Conservation (phyloP, 2,113 vertebrate genomes). For the Anarhynchus alexandrinus region DNA sequence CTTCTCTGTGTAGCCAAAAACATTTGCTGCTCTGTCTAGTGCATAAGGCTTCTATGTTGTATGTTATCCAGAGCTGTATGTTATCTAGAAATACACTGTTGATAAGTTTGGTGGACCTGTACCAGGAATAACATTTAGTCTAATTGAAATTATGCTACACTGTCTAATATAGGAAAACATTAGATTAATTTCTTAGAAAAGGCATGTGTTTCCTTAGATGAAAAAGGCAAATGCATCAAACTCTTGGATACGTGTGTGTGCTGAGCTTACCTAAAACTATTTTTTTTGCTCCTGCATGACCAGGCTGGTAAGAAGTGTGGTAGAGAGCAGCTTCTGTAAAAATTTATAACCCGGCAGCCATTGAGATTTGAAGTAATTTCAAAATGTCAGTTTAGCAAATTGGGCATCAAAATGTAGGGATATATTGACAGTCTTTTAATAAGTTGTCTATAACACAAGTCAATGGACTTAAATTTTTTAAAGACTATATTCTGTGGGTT, state of each 20-base stretch:
- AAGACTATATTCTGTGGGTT: neutral
- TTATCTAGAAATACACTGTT: neutral
- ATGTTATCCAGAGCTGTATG: neutral
- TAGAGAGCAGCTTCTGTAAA: neutral
- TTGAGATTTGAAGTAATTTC: neutral
- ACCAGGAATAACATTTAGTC: neutral
- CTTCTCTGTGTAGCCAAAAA: neutral
- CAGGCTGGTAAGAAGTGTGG: neutral
- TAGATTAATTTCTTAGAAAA: neutral
- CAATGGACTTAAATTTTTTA: neutral
- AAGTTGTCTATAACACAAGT: neutral
- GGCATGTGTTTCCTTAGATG: neutral
- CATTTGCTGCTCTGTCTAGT: neutral
- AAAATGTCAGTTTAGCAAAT: neutral
- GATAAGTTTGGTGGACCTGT: neutral
- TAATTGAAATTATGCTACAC: neutral
- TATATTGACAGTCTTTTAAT: neutral
- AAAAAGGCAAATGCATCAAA: neutral
- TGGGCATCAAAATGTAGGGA: neutral
- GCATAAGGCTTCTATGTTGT: neutral
- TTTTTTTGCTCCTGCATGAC: neutral
- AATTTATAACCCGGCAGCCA: neutral
- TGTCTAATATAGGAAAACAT: neutral
- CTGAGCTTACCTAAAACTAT: neutral
- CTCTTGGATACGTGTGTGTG: neutral